Evolutionary conservation across 2,888 invertebrate species (phyloP).

Genomic region (Zygogramma bicolorata): DNA sequence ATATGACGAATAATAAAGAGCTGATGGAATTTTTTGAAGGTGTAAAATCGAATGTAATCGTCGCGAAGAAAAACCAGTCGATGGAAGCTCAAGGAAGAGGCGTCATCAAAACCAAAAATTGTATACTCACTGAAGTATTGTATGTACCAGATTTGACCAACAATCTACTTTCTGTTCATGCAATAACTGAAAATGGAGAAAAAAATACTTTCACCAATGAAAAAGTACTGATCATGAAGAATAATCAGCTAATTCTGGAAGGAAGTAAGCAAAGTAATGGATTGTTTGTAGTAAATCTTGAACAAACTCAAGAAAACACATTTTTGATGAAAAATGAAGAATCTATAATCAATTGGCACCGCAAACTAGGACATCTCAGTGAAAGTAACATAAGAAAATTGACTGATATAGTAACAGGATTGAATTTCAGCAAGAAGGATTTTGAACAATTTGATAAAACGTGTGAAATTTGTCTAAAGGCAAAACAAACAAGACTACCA

Average conservation of each 20-base stretch:
- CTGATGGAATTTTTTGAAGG: neutral
- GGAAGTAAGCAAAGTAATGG: slow-evolving; percentile 30
- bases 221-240: slow-evolving; percentile 42
- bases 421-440: slow-evolving; percentile 21
- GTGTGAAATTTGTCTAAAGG: slow-evolving; percentile 59
- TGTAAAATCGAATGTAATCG: slow-evolving; percentile 5
- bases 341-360: too few relatives aligned
- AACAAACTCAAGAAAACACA: too few relatives aligned
- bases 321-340: too few relatives aligned
- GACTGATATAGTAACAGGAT: slow-evolving; percentile 25
- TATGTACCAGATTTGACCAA: slow-evolving; percentile 50
- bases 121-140: slow-evolving; percentile 39
- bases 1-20: slow-evolving; percentile 25
- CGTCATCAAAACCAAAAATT: slow-evolving; percentile 23
- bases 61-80: slow-evolving; percentile 32
- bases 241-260: slow-evolving; percentile 38
- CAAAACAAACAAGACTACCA: slow-evolving; percentile 60
- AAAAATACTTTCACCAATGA: slow-evolving; percentile 47
- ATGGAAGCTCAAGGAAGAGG: slow-evolving; percentile 32
- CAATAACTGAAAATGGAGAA: slow-evolving; percentile 49
- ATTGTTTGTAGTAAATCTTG: neutral
- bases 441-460: slow-evolving; percentile 2
- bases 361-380: slow-evolving; percentile 33
- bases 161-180: slow-evolving; percentile 52
- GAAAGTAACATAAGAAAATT: slow-evolving; percentile 32